Evolutionary conservation across 2,888 invertebrate species (phyloP).

Genomic region (Tipula unca): DNA sequence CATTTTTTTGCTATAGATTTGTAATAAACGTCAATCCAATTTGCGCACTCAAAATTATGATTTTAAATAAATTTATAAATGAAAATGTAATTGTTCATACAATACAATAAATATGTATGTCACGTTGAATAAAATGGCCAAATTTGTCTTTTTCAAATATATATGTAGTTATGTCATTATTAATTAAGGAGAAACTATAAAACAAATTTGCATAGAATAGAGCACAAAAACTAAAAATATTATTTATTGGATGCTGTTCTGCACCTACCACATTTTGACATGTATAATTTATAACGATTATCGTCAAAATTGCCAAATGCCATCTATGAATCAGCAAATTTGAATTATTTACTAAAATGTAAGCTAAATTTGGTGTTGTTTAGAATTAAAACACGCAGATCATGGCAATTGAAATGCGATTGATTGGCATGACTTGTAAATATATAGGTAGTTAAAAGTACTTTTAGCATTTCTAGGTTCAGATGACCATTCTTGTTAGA

Average conservation of each 20-base stretch:
- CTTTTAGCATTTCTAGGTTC: not conserved
- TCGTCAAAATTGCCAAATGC: not conserved
- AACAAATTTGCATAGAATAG: not conserved
- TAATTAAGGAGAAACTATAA: not conserved
- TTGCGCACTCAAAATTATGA: not conserved
- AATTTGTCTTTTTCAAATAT: not conserved
- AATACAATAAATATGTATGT: not conserved
- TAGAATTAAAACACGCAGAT: not conserved
- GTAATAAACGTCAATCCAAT: not conserved
- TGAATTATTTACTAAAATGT: no score
- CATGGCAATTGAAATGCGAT: not conserved
- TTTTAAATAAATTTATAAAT: not conserved
- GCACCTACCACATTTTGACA: not conserved
- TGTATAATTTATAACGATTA: not conserved
- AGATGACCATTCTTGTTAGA: no score
- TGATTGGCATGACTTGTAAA: not conserved
- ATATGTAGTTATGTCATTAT: not conserved
- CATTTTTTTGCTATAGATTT: not conserved
- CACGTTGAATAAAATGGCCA: not conserved
- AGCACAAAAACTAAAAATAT: not conserved
- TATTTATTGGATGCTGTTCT: not conserved
- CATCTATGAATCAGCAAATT: not conserved
- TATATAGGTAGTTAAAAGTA: not conserved
- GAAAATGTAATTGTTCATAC: not conserved
- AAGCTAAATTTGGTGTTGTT: no score